Evolutionary conservation across 2,888 invertebrate genomes (phyloP), one percentile per base, ranked within the genome.

Genomic region (Chorisops tibialis): DNA sequence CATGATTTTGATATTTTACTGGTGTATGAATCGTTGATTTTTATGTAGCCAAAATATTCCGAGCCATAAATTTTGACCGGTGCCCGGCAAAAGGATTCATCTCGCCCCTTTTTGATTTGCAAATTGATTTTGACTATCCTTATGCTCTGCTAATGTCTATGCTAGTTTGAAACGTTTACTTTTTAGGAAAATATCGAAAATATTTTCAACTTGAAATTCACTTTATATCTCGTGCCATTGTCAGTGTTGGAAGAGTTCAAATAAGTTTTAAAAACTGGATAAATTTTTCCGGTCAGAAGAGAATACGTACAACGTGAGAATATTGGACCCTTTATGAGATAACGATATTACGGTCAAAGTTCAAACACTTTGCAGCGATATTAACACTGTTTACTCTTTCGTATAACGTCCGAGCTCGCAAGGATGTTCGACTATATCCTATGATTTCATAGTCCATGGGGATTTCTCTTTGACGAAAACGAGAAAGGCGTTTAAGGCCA

Each of bases 331-430:
- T 41, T 54, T 41, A 39, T 41, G 43, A 47, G 59, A 48, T 59
- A 59, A 54, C 52, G 47, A 45, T 59, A 58, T 64, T 64, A 56
- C 48, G 64, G 64, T 62, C 64, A 64, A 54, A 64, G 64, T 62
- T 64, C 59, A 64, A 64, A 64, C 64, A 64, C 59, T 64, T 64
- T 64, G 62, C 62, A 64, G 51, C 43, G 47, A 45, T 58, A 59
- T 64, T 64, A 62, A 59, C 61, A 64, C 41, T 64, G 64, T 64
- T 64, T 64, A 59, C 64, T 58, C 63, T 58, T 64, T 61, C 30
- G 56, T 56, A 35, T 56, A 30, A 30, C 30, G 30, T 12, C 9
- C 22, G 22, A 38, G 41, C 21, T 4, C 52, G n/a, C 39, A 7
- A 21, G 38, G 38, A 18, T n/a, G 12, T n/a, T 21, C 22, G n/a